Percentiles rank a stretch among this genome's conserved stretches.
These are phyloP conservation scores for Patella vulgata DNA, from an alignment of 1,140 invertebrate species.

Conservation along the genomic window DNA sequence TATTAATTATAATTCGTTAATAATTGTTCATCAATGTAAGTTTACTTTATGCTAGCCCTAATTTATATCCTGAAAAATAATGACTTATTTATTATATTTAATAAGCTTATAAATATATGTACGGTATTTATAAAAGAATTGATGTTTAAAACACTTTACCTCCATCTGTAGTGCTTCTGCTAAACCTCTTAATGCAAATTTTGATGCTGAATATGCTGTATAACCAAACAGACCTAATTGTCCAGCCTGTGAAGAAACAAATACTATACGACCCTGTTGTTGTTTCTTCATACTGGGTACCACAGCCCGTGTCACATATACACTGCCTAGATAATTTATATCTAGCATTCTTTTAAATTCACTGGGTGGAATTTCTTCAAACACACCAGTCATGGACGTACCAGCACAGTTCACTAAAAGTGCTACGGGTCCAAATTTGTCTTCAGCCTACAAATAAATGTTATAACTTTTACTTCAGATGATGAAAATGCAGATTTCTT, in stretches of 20 bases:
- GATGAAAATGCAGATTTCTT: too few relatives aligned
- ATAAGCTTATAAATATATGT: too few relatives aligned
- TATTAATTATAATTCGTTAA: too few relatives aligned
- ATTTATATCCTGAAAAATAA: too few relatives aligned
- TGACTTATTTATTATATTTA: too few relatives aligned
- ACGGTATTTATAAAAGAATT: too few relatives aligned
- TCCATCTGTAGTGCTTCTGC: constrained; percentile 96
- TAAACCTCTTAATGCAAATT: constrained; percentile 94
- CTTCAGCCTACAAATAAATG: constrained; percentile 70
- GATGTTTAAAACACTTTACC: too few relatives aligned
- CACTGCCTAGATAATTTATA: constrained; percentile 66
- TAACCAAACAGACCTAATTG: constrained; percentile 92
- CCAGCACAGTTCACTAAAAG: constrained; percentile 95
- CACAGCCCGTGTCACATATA: constrained; percentile 70
- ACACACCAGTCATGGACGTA: constrained; percentile 71
- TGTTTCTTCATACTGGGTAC: constrained; percentile 69
- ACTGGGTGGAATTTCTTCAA: constrained; percentile 81
- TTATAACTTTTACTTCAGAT: too few relatives aligned
- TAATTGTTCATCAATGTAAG: too few relatives aligned
- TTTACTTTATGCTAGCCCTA: too few relatives aligned
- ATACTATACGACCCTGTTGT: constrained; percentile 61
- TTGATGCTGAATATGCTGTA: constrained; percentile 89
- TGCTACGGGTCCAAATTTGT: constrained; percentile 79
- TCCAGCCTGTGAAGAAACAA: constrained; percentile 90
- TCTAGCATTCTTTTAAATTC: constrained; percentile 77